A percentile compares a stretch with the other conserved stretches of the same genome.
Evolutionary conservation across 2,888 invertebrate genomes (phyloP).

Genomic region (Stenchaetothrips biformis): DNA sequence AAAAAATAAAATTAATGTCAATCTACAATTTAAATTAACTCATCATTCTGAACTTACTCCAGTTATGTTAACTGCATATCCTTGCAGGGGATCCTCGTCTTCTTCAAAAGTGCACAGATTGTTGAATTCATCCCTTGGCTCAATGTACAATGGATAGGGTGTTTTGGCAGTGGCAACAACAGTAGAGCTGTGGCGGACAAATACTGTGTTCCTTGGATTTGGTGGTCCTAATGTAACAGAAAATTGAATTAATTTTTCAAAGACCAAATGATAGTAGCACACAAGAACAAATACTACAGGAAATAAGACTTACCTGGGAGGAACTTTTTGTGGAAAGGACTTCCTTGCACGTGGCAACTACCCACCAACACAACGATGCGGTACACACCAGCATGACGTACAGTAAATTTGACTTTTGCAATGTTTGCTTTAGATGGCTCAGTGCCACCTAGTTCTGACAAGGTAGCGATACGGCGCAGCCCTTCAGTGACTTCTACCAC

Average conservation of each 20-base stretch:
- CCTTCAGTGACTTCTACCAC: conserved; percentile 76
- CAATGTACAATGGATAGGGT: conserved; percentile 72
- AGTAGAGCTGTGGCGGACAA: conserved; percentile 76
- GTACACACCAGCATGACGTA: conserved; percentile 85
- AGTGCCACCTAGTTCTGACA: conserved; percentile 79
- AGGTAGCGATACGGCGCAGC: conserved; percentile 58
- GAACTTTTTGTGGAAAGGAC: conserved; percentile 80
- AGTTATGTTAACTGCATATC: conserved; percentile 47
- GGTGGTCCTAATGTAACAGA: conserved; percentile 57
- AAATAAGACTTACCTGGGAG: conserved; percentile 54
- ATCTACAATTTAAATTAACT: background rate
- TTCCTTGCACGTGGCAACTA: conserved; percentile 74
- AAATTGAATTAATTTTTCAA: conserved; percentile 9
- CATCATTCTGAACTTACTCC: conserved; percentile 41
- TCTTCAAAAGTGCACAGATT: conserved; percentile 68
- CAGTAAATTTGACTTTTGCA: conserved; percentile 86
- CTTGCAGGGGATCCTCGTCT: conserved; percentile 58
- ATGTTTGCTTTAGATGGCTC: conserved; percentile 81
- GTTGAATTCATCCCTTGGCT: conserved; percentile 87
- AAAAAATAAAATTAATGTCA: conserved; percentile 11
- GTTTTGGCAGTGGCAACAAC: conserved; percentile 76
- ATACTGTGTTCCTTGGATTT: conserved; percentile 76
- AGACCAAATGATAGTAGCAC: background rate
- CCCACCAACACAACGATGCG: conserved; percentile 79
- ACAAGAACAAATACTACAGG: background rate